These are phyloP conservation scores for Drosophila miranda DNA, from an alignment of 1,140 invertebrate genomes.

Conservation along the genomic window DNA sequence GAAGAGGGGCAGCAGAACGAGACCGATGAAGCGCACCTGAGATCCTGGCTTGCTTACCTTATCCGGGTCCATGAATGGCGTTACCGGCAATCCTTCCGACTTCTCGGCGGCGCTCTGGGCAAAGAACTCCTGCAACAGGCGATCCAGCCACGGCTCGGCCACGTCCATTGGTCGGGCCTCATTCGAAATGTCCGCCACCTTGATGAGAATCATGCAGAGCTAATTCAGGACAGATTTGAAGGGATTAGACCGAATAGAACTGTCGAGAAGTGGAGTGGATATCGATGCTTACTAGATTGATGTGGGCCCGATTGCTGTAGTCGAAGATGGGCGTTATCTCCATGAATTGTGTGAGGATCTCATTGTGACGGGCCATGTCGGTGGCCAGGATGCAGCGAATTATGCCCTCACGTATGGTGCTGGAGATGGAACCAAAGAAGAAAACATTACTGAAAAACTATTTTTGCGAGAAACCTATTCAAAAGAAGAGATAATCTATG, in stretches of 20 bases:
- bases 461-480: too few relatives aligned
- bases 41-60: constrained; percentile 94
- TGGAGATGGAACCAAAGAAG: constrained; percentile 37
- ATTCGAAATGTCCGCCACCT: constrained; percentile 94
- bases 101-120: constrained; percentile 93
- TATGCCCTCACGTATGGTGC: constrained; percentile 89
- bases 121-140: constrained; percentile 90
- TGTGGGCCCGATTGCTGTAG: constrained; percentile 89
- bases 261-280: too few relatives aligned
- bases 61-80: constrained; percentile 95
- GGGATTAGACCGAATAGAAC: neutral
- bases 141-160: constrained; percentile 93
- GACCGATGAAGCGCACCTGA: constrained; percentile 93
- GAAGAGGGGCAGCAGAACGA: constrained; percentile 91
- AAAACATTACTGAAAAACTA: too few relatives aligned
- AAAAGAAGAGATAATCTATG: neutral
- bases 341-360: constrained; percentile 91
- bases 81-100: constrained; percentile 91
- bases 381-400: constrained; percentile 93
- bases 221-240: constrained; percentile 84
- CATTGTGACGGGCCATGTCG: constrained; percentile 94
- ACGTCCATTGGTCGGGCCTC: constrained; percentile 93
- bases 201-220: constrained; percentile 93
- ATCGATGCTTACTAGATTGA: constrained; percentile 87
- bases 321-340: constrained; percentile 89